Evolutionary conservation across 2,888 invertebrate genomes (phyloP).

Genomic region (Parthenolecanium corni): DNA sequence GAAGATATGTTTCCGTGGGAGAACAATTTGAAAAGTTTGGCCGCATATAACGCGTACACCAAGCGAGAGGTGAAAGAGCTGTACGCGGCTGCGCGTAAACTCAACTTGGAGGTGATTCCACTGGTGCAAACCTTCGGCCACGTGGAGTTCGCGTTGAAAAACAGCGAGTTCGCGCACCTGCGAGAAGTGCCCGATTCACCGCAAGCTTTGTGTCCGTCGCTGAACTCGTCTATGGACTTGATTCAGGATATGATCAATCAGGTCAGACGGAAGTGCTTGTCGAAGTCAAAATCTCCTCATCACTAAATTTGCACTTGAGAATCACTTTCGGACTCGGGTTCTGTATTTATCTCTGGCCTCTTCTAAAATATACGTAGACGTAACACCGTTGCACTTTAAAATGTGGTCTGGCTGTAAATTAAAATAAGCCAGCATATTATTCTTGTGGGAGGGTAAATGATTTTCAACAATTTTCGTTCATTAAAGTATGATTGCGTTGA

Average conservation of each 20-base stretch:
- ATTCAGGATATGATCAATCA: slow-evolving; percentile 59
- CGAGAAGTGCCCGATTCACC: slow-evolving; percentile 56
- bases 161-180: slow-evolving; percentile 48
- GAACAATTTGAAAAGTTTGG: slow-evolving; percentile 45
- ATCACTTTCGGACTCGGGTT: no score
- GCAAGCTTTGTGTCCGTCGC: slow-evolving; percentile 59
- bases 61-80: slow-evolving; percentile 44
- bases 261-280: slow-evolving; percentile 38
- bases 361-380: no score
- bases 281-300: no score
- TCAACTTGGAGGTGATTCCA: slow-evolving; percentile 57
- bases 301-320: no score
- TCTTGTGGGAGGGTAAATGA: no score
- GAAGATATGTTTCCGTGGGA: slow-evolving; percentile 72
- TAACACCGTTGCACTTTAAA: no score
- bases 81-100: slow-evolving; percentile 43
- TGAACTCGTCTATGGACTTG: slow-evolving; percentile 49
- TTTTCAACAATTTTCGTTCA: no score
- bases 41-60: slow-evolving; percentile 51
- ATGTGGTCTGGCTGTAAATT: no score
- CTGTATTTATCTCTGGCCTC: no score
- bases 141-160: slow-evolving; percentile 59
- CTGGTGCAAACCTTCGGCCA: slow-evolving; percentile 67
- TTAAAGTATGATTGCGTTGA: no score
- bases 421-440: no score